Conservation (phyloP, 2,888 invertebrate genomes). For the Hypomecis punctinalis region DNA sequence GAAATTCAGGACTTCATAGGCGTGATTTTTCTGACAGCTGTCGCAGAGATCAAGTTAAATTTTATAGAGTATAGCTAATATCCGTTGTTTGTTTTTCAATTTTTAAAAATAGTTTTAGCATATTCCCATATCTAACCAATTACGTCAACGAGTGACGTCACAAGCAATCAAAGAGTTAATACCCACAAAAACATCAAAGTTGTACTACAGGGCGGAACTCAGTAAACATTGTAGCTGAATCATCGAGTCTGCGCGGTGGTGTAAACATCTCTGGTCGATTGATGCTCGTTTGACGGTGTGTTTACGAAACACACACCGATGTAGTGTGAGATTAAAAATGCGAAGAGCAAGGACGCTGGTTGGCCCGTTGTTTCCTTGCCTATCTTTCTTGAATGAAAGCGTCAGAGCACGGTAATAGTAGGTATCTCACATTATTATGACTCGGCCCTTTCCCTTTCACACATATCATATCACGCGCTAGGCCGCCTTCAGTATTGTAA, state of each 20-base stretch:
- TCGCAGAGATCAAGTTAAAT: no score
- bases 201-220: constrained; percentile 46
- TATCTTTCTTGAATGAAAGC: not conserved
- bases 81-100: no score
- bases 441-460: no score
- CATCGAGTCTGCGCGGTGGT: constrained; percentile 33
- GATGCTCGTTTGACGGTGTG: constrained; percentile 66
- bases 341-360: constrained; percentile 23
- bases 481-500: no score
- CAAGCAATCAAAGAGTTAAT: constrained; percentile 23
- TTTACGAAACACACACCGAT: constrained; percentile 56
- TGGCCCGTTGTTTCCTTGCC: not conserved
- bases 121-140: not conserved
- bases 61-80: no score
- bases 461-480: no score
- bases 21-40: no score
- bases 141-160: constrained; percentile 28
- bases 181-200: constrained; percentile 52
- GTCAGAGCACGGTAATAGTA: no score
- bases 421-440: no score
- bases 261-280: constrained; percentile 53
- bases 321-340: constrained; percentile 28
- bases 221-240: constrained; percentile 39
- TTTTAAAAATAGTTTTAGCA: not conserved
- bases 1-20: no score